phyloP scores from a whole-genome alignment of 1,140 invertebrate genomes.

The Oedothorax gibbosus region DNA sequence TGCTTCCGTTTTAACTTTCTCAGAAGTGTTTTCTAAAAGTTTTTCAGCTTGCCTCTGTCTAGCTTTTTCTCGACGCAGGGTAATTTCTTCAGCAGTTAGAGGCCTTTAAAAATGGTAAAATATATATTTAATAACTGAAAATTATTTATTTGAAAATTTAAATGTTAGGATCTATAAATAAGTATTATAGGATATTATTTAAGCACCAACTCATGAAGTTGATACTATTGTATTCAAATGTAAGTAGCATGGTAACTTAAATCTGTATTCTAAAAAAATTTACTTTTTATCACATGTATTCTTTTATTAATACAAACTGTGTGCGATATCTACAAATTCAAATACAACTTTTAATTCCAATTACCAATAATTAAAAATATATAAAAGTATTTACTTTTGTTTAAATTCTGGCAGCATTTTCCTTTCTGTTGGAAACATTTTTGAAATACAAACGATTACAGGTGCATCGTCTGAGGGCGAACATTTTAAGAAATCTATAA shows the following conservation, averaged over 20 bases:
- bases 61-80: constrained; percentile 76
- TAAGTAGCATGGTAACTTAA: background rate
- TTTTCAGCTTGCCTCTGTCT: constrained; percentile 32
- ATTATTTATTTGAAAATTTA: background rate
- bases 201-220: background rate
- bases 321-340: background rate
- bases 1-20: no score
- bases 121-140: background rate
- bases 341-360: background rate
- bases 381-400: constrained; percentile 62
- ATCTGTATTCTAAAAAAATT: background rate
- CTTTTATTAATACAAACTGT: background rate
- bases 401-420: constrained; percentile 79
- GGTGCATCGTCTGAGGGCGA: constrained; percentile 75
- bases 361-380: constrained; percentile 1
- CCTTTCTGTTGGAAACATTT: constrained; percentile 83
- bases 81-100: constrained; percentile 82
- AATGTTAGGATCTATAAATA: background rate
- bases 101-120: constrained; percentile 70
- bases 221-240: background rate
- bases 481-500: constrained; percentile 79
- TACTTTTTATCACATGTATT: no score
- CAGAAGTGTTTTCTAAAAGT: background rate
- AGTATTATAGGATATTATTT: background rate
- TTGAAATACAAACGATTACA: constrained; percentile 92